A percentile compares a stretch with the other conserved stretches of the same genome.
phyloP scores from a whole-genome alignment of 2,888 invertebrate species.

The Rhopalosiphum nymphaeae region DNA sequence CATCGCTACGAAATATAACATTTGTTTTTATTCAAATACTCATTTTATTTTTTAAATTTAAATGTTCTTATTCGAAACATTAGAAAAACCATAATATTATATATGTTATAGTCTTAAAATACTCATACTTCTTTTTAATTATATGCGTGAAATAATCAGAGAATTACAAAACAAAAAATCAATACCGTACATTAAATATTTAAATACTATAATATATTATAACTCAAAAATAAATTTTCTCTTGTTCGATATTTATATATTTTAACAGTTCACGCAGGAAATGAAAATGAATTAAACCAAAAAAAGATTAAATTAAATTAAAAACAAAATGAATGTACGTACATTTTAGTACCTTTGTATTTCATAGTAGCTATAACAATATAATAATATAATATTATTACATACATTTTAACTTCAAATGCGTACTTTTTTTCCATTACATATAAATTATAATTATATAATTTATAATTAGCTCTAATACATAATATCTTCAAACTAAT shows the following conservation, averaged over 20 bases:
- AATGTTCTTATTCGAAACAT: background rate
- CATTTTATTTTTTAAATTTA: background rate
- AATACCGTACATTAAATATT: background rate
- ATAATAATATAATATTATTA: background rate
- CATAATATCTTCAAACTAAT: background rate
- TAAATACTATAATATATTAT: background rate
- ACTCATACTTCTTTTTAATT: background rate
- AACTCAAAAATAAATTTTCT: background rate
- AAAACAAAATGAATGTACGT: background rate
- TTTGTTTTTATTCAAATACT: background rate
- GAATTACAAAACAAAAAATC: background rate
- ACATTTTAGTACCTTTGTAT: background rate
- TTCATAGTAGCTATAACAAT: no score
- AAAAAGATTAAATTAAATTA: background rate
- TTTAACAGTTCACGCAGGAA: background rate
- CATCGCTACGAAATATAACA: background rate
- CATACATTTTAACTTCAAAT: background rate
- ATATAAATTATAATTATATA: background rate
- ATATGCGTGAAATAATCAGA: background rate
- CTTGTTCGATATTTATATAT: background rate
- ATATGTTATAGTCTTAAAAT: background rate
- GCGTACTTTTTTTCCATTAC: background rate
- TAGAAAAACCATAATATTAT: background rate
- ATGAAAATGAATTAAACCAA: background rate
- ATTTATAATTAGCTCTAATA: background rate